phyloP scores from a whole-genome alignment of 2,113 vertebrate genomes.

The Pteropus alecto region DNA sequence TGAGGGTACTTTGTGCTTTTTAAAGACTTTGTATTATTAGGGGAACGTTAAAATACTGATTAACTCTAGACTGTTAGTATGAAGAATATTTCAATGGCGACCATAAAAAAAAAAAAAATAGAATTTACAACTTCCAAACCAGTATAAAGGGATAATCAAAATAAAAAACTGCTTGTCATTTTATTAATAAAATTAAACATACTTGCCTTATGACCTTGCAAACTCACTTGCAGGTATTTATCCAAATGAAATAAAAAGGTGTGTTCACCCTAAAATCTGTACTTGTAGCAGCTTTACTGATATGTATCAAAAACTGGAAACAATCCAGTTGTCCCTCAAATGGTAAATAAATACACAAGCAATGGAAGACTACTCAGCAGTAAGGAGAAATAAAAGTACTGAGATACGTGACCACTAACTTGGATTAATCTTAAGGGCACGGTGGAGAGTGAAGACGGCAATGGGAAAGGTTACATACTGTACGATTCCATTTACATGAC shows the following conservation, averaged over 20 bases:
- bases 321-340: background rate
- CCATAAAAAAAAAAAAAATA: background rate
- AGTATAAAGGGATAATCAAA: background rate
- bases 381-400: background rate
- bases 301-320: background rate
- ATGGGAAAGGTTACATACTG: background rate
- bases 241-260: background rate
- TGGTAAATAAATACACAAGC: background rate
- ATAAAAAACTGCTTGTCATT: background rate
- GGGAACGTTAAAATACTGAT: background rate
- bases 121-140: background rate
- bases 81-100: background rate
- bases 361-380: background rate
- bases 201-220: background rate
- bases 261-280: background rate
- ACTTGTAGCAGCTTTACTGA: background rate
- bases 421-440: background rate
- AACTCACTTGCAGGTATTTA: background rate
- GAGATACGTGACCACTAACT: background rate
- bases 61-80: background rate
- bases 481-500: background rate
- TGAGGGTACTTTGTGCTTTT: background rate
- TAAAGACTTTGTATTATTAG: background rate
- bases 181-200: background rate
- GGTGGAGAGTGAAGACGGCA: background rate